Conservation (phyloP, 1,140 invertebrate genomes). For the Ooceraea biroi region DNA sequence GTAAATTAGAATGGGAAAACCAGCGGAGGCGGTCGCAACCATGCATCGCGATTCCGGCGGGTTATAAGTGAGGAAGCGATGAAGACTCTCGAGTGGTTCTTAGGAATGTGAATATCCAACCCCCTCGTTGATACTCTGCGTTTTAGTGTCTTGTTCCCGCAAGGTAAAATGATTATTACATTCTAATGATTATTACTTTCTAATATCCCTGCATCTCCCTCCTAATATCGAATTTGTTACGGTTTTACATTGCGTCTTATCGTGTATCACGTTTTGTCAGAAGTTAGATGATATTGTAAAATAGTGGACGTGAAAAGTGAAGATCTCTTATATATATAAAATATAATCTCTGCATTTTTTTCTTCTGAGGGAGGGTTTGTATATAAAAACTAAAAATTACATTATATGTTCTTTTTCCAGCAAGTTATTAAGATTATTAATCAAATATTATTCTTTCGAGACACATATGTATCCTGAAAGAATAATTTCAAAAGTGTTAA, state of each 20-base stretch:
- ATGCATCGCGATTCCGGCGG: conserved; percentile 58
- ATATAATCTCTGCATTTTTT: too few species aligned
- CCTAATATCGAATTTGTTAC: background rate
- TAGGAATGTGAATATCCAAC: background rate
- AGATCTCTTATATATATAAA: too few species aligned
- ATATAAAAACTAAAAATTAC: too few species aligned
- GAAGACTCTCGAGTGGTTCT: background rate
- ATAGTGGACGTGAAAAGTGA: background rate
- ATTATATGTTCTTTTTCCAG: too few species aligned
- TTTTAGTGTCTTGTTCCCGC: conserved; percentile 1
- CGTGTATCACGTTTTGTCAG: background rate
- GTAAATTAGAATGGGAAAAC: conserved; percentile 84
- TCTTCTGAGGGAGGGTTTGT: too few species aligned
- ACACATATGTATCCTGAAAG: too few species aligned
- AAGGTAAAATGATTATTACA: background rate
- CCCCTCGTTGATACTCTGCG: background rate
- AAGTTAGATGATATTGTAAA: background rate
- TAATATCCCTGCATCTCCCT: background rate
- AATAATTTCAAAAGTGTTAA: too few species aligned
- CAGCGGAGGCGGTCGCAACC: conserved; percentile 32
- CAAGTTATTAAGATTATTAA: too few species aligned
- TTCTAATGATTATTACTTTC: too few species aligned
- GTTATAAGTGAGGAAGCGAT: conserved; percentile 15
- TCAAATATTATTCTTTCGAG: too few species aligned
- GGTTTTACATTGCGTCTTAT: background rate